These are phyloP conservation scores for Epizoanthus illoricatus DNA, from an alignment of 92 coral and sea anemone species.

Conservation along the genomic window DNA sequence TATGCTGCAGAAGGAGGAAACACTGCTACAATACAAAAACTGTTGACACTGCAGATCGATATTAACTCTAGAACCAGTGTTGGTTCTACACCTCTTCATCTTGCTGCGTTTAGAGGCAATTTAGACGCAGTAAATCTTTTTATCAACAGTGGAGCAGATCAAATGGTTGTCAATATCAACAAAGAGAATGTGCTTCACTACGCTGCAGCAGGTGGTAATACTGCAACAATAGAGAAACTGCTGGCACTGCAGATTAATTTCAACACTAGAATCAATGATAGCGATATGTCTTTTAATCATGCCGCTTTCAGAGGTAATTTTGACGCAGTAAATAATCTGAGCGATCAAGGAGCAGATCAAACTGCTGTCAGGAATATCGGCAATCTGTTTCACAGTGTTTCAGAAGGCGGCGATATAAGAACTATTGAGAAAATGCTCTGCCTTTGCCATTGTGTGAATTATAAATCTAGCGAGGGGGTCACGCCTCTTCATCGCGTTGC, in stretches of 20 bases:
- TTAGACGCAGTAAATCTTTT: constrained; percentile 21
- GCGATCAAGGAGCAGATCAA: neutral
- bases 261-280: neutral
- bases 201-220: constrained; percentile 3
- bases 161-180: constrained; percentile 42
- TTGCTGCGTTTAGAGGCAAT: constrained; percentile 24
- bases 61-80: constrained; percentile 11
- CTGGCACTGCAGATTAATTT: neutral
- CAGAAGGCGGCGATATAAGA: neutral
- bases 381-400: neutral
- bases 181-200: neutral
- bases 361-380: constrained; percentile 5
- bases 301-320: constrained; percentile 4
- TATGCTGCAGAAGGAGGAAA: constrained; percentile 37
- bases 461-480: neutral
- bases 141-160: constrained; percentile 12
- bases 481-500: neutral
- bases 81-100: constrained; percentile 28
- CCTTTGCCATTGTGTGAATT: neutral
- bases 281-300: neutral
- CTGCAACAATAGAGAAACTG: neutral
- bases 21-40: neutral
- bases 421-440: constrained; percentile 4
- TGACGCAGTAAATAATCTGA: neutral
- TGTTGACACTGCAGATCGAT: constrained; percentile 22